Conservation (phyloP, 2,113 vertebrate genomes). For the Osmerus eperlanus region DNA sequence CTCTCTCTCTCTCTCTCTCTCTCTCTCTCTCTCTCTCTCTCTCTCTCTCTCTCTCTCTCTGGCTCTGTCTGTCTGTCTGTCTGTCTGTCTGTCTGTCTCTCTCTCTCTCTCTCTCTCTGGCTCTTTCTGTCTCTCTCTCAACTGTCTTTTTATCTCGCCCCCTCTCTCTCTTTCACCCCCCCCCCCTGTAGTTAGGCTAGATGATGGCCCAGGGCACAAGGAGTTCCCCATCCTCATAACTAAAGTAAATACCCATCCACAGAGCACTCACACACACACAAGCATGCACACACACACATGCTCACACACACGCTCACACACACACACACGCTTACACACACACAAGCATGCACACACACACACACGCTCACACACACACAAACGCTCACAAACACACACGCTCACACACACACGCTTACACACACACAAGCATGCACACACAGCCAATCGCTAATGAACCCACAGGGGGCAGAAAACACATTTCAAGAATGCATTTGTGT, state of each 20-base stretch:
- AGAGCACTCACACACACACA: background rate
- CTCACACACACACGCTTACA: background rate
- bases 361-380: background rate
- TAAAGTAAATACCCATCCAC: constrained; percentile 12
- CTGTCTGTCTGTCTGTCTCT: no score
- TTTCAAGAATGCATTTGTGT: background rate
- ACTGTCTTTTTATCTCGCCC: background rate
- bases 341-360: no score
- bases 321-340: no score
- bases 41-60: background rate
- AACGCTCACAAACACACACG: background rate
- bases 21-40: background rate
- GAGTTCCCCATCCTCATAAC: constrained; percentile 28
- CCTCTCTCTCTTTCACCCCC: background rate
- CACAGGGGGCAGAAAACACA: no score
- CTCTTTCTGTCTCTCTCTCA: background rate
- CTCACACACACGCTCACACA: no score
- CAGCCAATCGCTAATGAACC: background rate
- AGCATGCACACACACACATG: background rate
- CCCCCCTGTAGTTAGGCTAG: constrained; percentile 16
- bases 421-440: no score
- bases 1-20: background rate
- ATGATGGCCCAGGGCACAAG: constrained; percentile 25
- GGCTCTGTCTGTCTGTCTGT: background rate
- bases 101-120: background rate